Percentiles rank a stretch among this genome's conserved stretches.
phyloP scores from a whole-genome alignment of 64 coral and sea anemone genomes.

The Stichodactyla helianthus region DNA sequence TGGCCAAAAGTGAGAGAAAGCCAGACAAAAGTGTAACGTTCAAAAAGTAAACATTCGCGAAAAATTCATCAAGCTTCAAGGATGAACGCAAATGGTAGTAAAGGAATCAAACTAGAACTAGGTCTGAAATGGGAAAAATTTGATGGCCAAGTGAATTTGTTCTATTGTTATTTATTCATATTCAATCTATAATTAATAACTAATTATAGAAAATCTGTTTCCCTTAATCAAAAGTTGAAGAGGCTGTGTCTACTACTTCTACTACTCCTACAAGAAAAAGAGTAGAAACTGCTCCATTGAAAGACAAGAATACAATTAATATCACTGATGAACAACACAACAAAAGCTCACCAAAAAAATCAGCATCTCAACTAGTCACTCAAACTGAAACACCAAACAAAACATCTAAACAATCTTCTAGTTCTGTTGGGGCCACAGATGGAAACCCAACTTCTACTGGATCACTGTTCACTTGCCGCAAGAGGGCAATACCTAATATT shows the following conservation, averaged over 20 bases:
- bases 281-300: neutral
- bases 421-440: neutral
- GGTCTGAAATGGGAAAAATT: too few relatives aligned
- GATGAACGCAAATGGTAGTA: too few relatives aligned
- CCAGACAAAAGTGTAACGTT: too few relatives aligned
- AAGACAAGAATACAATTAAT: neutral
- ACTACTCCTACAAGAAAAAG: neutral
- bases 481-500: conserved; percentile 12
- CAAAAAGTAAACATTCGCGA: too few relatives aligned
- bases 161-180: too few relatives aligned
- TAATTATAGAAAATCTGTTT: neutral
- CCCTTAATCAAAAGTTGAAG: neutral
- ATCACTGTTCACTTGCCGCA: neutral
- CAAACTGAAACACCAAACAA: neutral
- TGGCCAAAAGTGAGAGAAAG: too few relatives aligned
- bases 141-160: too few relatives aligned
- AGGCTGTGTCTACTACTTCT: neutral
- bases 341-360: neutral
- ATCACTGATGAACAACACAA: neutral
- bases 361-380: neutral
- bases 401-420: neutral
- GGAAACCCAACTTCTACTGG: neutral
- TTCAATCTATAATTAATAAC: too few relatives aligned
- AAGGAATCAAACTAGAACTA: too few relatives aligned
- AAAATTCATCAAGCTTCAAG: too few relatives aligned